Conservation (phyloP, 2,113 vertebrate genomes). For the Macrotis lagotis region DNA sequence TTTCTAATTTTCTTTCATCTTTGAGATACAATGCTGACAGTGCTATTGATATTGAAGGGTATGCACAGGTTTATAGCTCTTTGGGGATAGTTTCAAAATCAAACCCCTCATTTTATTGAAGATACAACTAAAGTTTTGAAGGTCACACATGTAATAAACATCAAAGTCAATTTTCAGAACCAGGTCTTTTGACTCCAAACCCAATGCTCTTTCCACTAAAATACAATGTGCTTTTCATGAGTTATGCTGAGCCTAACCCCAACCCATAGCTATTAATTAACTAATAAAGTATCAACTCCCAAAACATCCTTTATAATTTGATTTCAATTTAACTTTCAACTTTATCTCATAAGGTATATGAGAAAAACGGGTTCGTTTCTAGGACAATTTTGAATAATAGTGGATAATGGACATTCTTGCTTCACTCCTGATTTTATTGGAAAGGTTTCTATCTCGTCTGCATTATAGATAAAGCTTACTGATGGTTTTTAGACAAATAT, state of each 20-base stretch:
- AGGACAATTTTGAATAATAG: neutral
- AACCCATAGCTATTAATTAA: neutral
- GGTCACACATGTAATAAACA: neutral
- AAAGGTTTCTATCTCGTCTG: too few relatives aligned
- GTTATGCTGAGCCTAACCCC: neutral
- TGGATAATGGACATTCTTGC: neutral
- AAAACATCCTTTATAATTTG: neutral
- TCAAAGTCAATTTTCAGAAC: neutral
- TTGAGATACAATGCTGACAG: neutral
- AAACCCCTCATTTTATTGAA: neutral
- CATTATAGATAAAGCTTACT: too few relatives aligned
- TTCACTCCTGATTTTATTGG: too few relatives aligned
- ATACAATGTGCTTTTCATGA: neutral
- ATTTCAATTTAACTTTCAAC: neutral
- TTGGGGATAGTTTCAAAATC: neutral
- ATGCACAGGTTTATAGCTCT: neutral
- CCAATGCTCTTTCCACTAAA: neutral
- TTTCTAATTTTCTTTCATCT: neutral
- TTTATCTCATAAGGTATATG: neutral
- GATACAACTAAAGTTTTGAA: neutral
- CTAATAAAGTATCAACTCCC: neutral
- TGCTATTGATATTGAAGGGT: neutral
- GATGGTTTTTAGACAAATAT: neutral
- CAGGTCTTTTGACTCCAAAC: neutral
- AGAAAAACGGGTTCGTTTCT: neutral